A percentile compares a stretch with the other conserved stretches of the same genome.
phyloP scores from a whole-genome alignment of 2,797 vertebrate genomes.

The Tokudaia tokunoshimensis region DNA sequence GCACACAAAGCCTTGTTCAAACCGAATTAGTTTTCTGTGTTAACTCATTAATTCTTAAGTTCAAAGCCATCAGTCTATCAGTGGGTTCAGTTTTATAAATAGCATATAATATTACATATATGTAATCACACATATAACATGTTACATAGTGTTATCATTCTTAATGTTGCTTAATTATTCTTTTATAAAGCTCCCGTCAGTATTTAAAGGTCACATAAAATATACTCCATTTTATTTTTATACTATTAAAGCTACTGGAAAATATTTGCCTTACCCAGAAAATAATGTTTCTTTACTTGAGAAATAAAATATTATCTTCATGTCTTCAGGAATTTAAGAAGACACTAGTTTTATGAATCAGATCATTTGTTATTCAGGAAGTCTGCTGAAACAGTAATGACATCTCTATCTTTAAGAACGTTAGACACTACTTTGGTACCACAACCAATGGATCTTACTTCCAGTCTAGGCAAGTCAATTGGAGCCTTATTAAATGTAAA shows the following conservation, averaged over 20 bases:
- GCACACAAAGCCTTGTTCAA: constrained; percentile 41
- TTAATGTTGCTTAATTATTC: background rate
- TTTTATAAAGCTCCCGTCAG: background rate
- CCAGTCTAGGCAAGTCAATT: constrained; percentile 27
- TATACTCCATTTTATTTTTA: background rate
- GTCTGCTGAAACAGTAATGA: background rate
- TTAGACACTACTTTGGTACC: background rate
- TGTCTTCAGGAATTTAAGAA: background rate
- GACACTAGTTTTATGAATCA: constrained; percentile 51
- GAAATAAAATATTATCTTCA: background rate
- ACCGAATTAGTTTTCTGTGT: constrained; percentile 30
- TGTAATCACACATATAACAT: background rate
- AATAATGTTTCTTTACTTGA: constrained; percentile 3
- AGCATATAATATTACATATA: background rate
- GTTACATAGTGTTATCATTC: background rate
- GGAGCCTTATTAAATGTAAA: constrained; percentile 65
- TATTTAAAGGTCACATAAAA: constrained; percentile 55
- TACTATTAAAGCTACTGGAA: constrained; percentile 47
- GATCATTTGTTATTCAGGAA: background rate
- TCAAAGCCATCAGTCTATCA: background rate
- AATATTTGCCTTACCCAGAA: constrained; percentile 58
- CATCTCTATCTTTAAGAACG: constrained; percentile 45
- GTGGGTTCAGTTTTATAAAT: constrained; percentile 43
- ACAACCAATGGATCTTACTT: constrained; percentile 52
- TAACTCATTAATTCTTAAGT: constrained; percentile 60